A percentile compares a stretch with the other conserved stretches of the same genome.
Conservation (phyloP, 2,113 vertebrate species). For the Odocoileus virginianus region DNA sequence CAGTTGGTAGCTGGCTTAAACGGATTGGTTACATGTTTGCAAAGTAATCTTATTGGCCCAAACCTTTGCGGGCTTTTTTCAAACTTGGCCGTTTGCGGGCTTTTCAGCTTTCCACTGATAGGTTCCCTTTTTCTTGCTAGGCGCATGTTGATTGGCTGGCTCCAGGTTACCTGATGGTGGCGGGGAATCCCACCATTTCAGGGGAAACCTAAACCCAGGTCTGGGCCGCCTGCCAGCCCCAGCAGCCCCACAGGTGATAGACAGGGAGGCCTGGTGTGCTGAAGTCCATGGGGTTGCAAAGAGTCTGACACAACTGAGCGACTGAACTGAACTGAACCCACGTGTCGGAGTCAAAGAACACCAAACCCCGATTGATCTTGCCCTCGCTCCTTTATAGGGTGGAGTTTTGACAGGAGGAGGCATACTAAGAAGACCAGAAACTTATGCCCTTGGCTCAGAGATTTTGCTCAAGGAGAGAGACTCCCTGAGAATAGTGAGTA, state of each 20-base stretch:
- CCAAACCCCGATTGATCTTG: background rate
- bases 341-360: background rate
- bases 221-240: no score
- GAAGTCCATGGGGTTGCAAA: background rate
- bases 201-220: no score
- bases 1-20: no score
- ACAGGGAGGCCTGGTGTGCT: background rate
- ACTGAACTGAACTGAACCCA: background rate
- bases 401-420: background rate
- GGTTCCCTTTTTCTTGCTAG: no score
- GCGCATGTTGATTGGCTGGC: no score
- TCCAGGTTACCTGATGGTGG: no score
- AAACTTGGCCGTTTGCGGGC: no score
- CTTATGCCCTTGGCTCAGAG: background rate
- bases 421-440: background rate
- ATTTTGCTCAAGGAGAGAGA: background rate
- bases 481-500: background rate
- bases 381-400: background rate
- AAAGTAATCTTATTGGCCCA: no score
- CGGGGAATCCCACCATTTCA: no score
- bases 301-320: background rate
- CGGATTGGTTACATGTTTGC: no score
- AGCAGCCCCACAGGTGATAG: background rate
- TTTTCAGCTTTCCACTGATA: no score
- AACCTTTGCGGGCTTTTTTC: no score